phyloP scores from a whole-genome alignment of 37 sponge, comb jelly and placozoan genomes.

The Eunapius fragilis region DNA sequence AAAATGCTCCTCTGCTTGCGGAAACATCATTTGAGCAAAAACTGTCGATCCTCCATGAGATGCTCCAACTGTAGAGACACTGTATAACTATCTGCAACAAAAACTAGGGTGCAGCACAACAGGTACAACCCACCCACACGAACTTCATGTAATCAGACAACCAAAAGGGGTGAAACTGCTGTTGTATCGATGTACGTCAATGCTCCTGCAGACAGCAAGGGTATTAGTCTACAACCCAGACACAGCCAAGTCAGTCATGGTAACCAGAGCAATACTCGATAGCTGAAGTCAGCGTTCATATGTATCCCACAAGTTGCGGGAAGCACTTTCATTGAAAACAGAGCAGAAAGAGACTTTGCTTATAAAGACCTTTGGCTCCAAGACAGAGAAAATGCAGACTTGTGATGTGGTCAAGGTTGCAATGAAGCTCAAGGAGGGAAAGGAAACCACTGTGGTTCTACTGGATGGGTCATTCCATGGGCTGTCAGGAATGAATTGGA shows the following conservation, averaged over 20 bases:
- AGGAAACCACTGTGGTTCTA: no score
- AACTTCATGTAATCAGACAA: not conserved
- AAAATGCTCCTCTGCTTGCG: no score
- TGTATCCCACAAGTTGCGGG: not conserved
- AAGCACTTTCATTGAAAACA: not conserved
- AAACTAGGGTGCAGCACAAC: not conserved
- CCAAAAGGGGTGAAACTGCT: not conserved
- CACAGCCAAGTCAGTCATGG: not conserved
- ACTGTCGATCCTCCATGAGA: constrained; percentile 7
- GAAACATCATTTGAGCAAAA: no score
- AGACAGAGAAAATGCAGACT: not conserved
- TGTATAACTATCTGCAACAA: constrained; percentile 10
- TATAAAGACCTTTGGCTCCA: not conserved
- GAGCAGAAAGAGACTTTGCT: not conserved
- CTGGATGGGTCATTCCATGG: no score
- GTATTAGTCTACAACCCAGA: constrained; percentile 14
- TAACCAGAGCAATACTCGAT: not conserved
- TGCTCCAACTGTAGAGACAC: not conserved
- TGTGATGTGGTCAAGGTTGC: not conserved
- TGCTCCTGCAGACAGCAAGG: constrained; percentile 6
- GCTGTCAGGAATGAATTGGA: no score
- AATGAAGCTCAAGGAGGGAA: not conserved
- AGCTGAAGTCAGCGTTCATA: not conserved
- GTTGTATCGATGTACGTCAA: not conserved
- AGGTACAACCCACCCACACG: not conserved